Base-by-base conservation (phyloP, 2,888 invertebrate species). In the Argynnis bischoffii region DNA sequence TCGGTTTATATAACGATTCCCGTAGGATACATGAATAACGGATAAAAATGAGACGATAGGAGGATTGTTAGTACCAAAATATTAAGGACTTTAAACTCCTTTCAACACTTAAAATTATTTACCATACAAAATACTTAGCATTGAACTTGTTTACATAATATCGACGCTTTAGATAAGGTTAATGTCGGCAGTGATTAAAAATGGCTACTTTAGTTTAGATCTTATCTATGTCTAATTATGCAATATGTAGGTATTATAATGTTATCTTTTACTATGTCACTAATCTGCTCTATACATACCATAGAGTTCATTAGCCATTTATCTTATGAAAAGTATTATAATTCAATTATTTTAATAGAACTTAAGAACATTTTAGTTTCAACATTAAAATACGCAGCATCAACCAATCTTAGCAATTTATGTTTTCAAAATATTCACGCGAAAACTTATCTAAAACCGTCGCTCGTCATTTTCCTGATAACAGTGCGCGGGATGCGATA, bases 401-500 rank as follows among this genome's bases (percentile, higher is more conserved):
- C 69, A 66, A 6, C 16, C 64, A 67, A 70, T 60, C 63, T 70
- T 26, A 57, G 48, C 53, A 13, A 11, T n/a, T 14, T 47, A 67
- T 69, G 13, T 71, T 71, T 72, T 50, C 72, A 70, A 66, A 71
- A 78, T 85, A 84, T 86, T 83, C 73, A 67, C 69, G 70, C 67
- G 69, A 76, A 78, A 78, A 76, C 69, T 82, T 86, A 88, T 88
- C 88, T 81, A 73, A 75, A 75, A 73, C 79, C 78, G 77, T 76
- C 78, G 73, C 76, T 74, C 76, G 83, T 79, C 83, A 82, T 72
- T 78, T 75, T 67, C 66, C 76, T 81, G 87, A 88, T 88, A 88
- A 82, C 81, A 67, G 76, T 75, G 47, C 76, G 73, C 76, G 78
- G 78, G 79, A 84, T 85, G 84, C 84, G 88, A 88, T 87, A 83